Base-by-base conservation (phyloP, 2,888 invertebrate species). In the Eutolmus rufibarbis region DNA sequence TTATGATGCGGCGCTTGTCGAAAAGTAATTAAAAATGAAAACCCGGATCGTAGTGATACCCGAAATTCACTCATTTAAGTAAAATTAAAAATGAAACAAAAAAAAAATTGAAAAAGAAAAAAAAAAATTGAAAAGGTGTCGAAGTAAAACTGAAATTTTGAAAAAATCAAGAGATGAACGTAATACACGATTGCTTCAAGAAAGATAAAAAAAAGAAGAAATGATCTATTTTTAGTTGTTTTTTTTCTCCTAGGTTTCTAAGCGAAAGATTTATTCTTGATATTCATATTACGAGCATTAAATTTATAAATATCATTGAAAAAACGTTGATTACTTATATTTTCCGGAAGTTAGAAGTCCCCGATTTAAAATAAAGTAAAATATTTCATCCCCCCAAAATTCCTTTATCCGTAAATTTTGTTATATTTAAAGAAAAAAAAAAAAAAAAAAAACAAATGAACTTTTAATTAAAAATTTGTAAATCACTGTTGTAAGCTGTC, bases 251-350 rank as follows among this genome's bases (percentile, higher is more conserved):
- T 81, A 78, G 78, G 40, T 78, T 78, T 78, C 37, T 40, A 51
- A 79, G 37, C 43, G 40, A 56, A 81, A 51, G 56, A 82, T 46
- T 82, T 82, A 82, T 82, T 82, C 82, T 82, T 82, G 82, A 82
- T 82, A 82, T 82, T 57, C 57, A 82, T 82, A 34, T 76, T 74
- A 74, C 34, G 14, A 74, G 28, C 16, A 76, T 78, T 78, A 78
- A 19, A 77, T 57, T 43, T 43, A 43, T 46, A 46, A 14, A 46
- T 40, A 31, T 74, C n/a, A 76, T 78, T 78, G 40, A 37, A 82
- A 34, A 14, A 19, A 66, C 14, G 57, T 81, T 81, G 31, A 46
- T 82, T 82, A 66, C 82, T 82, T 82, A 82, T 82, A 66, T 57
- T 82, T 82, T 82, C 34, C 8, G n/a, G 14, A 34, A 74, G 2